Base-by-base conservation (phyloP, 2,888 invertebrate genomes). In the Sipunculus nudus region DNA sequence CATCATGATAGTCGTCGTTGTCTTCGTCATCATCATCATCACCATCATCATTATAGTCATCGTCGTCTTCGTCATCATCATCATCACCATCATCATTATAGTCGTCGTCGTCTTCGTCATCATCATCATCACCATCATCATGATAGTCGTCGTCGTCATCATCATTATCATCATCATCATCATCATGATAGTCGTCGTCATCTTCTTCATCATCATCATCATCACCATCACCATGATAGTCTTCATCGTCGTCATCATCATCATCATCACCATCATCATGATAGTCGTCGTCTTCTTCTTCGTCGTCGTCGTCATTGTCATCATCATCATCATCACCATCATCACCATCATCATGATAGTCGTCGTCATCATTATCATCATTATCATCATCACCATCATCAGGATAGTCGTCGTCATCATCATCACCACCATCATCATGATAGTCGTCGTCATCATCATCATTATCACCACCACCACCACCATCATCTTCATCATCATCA, bases 211-310 rank as follows among this genome's bases (percentile, higher is more conserved):
- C 41, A 35, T 35, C 23, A 38, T 57, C 38, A 58, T 59, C 35
- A 39, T 57, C 38, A 39, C 58, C 56, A 56, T 56, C 38, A 56
- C 38, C 56, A 32, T 26, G 25, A 53, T 57, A 19, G 35, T 58
- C 57, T 35, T 57, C 53, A 57, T 53, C 53, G 39, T 56, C 56
- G 58, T 56, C 53, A 56, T 56, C 56, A 56, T 56, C 53, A 56
- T 57, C 53, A 56, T 57, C 57, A 57, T 38, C 53, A 57, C 58
- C 39, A 56, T 57, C 53, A 56, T 57, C 57, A 57, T 57, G 25
- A 57, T 57, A 57, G 39, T 57, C 53, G 39, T 57, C 57, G 38
- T 57, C 57, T 26, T 19, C 26, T 4, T 38, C 39, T 32, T 3
- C 50, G n/a, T 21, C 25, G 39, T 6, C 3, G 16, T 19, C 8